Evolutionary conservation across 2,888 invertebrate species (phyloP).

Genomic region (Caenorhabditis japonica): DNA sequence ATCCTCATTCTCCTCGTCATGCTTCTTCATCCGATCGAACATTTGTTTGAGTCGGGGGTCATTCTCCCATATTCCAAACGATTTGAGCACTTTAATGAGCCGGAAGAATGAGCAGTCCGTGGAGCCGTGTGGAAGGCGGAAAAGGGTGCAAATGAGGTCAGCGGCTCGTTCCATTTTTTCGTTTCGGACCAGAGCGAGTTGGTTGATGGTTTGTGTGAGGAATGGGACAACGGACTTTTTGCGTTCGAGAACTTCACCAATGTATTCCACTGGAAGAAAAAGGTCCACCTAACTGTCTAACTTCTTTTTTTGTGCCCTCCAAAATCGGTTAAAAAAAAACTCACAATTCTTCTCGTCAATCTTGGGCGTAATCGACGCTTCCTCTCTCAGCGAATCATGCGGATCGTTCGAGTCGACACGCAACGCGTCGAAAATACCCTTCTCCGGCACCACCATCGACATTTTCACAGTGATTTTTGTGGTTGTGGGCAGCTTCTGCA

Average conservation of each 20-base stretch:
- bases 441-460: conserved; percentile 38
- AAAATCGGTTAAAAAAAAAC: not conserved
- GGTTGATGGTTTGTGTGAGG: conserved; percentile 45
- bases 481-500: conserved; percentile 42
- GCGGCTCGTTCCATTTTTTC: conserved; percentile 51
- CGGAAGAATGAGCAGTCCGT: conserved; percentile 50
- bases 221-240: conserved; percentile 56
- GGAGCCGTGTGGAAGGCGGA: conserved; percentile 47
- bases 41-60: conserved; percentile 61
- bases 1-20: conserved; percentile 71
- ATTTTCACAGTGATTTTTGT: conserved; percentile 37
- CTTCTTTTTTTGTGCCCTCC: not conserved
- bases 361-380: conserved; percentile 27
- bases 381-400: conserved; percentile 30
- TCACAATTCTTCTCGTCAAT: conserved; percentile 46
- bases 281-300: too few species aligned
- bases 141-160: conserved; percentile 47
- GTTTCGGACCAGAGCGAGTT: conserved; percentile 34
- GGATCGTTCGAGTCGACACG: conserved; percentile 46
- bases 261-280: conserved; percentile 50
- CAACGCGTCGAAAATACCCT: conserved; percentile 49
- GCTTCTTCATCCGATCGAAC: conserved; percentile 66
- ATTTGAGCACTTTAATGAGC: conserved; percentile 62
- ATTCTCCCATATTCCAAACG: conserved; percentile 72
- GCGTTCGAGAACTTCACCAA: conserved; percentile 54